Conservation (phyloP, 2,888 invertebrate species). For the Agrochola litura region DNA sequence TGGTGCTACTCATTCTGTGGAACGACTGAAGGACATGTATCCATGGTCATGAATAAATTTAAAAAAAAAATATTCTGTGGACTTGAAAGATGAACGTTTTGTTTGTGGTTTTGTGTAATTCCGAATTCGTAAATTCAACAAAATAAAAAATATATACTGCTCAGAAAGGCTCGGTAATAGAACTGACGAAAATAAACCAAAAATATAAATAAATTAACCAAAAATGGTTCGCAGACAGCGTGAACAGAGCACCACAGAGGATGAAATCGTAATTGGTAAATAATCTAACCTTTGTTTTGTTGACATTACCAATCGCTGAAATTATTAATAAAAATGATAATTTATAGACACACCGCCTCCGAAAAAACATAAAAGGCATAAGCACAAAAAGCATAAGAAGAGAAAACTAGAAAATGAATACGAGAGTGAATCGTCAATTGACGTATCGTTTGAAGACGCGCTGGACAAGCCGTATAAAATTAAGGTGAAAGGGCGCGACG, state of each 20-base stretch:
- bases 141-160: not conserved
- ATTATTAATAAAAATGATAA: conserved; percentile 55
- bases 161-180: not conserved
- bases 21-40: too few relatives aligned
- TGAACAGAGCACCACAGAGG: conserved; percentile 86
- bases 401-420: conserved; percentile 89
- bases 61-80: too few relatives aligned
- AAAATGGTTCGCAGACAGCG: conserved; percentile 86
- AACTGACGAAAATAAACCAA: not conserved
- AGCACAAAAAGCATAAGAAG: conserved; percentile 91
- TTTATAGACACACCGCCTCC: conserved; percentile 85
- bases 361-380: conserved; percentile 92
- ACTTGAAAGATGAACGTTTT: not conserved
- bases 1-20: too few relatives aligned
- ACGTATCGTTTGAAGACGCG: conserved; percentile 86
- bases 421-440: conserved; percentile 89
- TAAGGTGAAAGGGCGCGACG: conserved; percentile 88
- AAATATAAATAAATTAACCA: conserved; percentile 3
- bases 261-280: conserved; percentile 88
- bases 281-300: conserved; percentile 53
- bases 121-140: not conserved
- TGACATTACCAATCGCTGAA: conserved; percentile 38
- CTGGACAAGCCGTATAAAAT: conserved; percentile 89
- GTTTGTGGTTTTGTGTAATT: conserved; percentile 17
- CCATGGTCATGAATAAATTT: too few relatives aligned